Conservation (phyloP, 2,888 invertebrate species). For the Boloria euphrosyne region DNA sequence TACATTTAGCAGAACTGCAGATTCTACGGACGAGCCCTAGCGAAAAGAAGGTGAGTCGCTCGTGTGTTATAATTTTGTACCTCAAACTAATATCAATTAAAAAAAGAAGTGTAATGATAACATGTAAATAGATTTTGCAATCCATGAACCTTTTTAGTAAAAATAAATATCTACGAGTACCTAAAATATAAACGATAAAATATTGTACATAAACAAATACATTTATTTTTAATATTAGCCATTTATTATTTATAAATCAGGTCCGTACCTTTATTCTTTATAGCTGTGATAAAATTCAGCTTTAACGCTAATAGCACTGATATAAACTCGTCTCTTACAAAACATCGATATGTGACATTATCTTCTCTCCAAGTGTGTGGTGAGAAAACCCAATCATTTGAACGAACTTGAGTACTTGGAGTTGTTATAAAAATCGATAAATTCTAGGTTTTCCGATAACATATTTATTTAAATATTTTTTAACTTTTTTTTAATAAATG, state of each 20-base stretch:
- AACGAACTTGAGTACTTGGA: slow-evolving; percentile 1
- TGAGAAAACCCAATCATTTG: slow-evolving; percentile 6
- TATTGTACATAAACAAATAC: background rate
- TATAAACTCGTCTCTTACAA: slow-evolving; percentile 41
- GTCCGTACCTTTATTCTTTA: slow-evolving; percentile 48
- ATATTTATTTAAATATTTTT: too few species aligned
- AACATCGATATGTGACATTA: slow-evolving; percentile 28
- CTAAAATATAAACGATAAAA: too few species aligned
- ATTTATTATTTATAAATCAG: slow-evolving; percentile 54
- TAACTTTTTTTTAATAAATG: too few species aligned
- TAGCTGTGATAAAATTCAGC: slow-evolving; percentile 53
- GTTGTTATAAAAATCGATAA: background rate
- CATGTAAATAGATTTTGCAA: too few species aligned
- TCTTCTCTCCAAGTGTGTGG: slow-evolving; percentile 12
- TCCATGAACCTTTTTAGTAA: too few species aligned
- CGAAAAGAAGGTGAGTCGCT: too few species aligned
- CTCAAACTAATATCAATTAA: too few species aligned
- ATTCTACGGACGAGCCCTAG: too few species aligned
- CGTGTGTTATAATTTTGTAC: too few species aligned
- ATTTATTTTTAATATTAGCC: slow-evolving; percentile 55
- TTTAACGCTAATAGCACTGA: slow-evolving; percentile 56
- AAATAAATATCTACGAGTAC: too few species aligned
- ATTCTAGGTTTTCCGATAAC: background rate
- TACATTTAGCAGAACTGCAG: too few species aligned
- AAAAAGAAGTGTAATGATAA: too few species aligned